Conservation (phyloP, 2,888 invertebrate genomes). For the Chrysodeixis includens region DNA sequence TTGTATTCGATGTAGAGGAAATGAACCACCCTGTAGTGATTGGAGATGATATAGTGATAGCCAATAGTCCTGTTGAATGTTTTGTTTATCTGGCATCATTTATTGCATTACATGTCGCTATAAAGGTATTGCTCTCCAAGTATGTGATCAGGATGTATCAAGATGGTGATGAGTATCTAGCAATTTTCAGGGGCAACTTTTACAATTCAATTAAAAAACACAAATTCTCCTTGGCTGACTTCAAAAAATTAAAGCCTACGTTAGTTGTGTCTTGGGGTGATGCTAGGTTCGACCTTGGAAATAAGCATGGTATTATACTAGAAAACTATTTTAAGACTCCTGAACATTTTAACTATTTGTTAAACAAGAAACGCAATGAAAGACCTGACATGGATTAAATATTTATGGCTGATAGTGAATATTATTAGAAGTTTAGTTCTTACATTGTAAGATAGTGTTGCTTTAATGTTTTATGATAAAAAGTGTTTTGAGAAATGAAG, state of each 20-base stretch:
- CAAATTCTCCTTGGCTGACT: conserved; percentile 77
- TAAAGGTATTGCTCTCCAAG: conserved; percentile 78
- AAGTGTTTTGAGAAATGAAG: background rate
- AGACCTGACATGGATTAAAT: conserved; percentile 46
- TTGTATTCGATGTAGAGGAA: conserved; percentile 69
- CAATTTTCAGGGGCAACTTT: conserved; percentile 78
- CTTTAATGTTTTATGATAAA: background rate
- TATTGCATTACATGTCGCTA: conserved; percentile 72
- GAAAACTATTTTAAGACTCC: conserved; percentile 83
- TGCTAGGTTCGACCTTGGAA: conserved; percentile 78
- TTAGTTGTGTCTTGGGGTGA: conserved; percentile 80
- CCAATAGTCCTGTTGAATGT: conserved; percentile 77
- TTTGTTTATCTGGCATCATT: conserved; percentile 78
- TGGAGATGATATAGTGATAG: conserved; percentile 77
- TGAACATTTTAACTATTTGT: conserved; percentile 78
- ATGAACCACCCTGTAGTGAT: conserved; percentile 74
- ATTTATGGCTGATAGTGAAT: background rate
- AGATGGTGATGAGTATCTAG: conserved; percentile 81
- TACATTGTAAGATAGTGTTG: background rate
- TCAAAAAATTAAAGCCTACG: conserved; percentile 76
- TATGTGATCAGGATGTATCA: conserved; percentile 82
- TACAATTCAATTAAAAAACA: conserved; percentile 75
- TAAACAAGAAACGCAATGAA: conserved; percentile 66
- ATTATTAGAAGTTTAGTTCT: background rate
- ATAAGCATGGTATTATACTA: conserved; percentile 79